These are phyloP conservation scores for Acanthosepion lycidas DNA, from an alignment of 2,888 invertebrate genomes.

Conservation along the genomic window DNA sequence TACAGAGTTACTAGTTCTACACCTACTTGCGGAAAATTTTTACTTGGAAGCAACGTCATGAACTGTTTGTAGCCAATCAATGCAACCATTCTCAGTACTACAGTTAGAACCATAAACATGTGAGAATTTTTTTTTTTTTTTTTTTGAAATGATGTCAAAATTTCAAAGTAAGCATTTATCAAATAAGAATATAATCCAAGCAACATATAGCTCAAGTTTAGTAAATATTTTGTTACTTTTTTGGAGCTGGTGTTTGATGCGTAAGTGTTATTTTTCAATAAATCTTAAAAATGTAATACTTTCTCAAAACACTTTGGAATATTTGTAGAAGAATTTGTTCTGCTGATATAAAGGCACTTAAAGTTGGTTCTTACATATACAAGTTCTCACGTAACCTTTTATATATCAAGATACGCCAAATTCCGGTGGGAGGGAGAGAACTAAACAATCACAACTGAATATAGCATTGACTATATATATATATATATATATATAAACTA, in stretches of 20 bases:
- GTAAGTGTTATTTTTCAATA: neutral
- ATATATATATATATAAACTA: too few species aligned
- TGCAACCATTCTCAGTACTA: neutral
- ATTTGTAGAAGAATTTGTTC: too few species aligned
- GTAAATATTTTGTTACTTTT: neutral
- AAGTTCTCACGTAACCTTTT: too few species aligned
- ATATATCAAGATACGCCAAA: too few species aligned
- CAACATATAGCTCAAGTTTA: neutral
- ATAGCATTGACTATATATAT: too few species aligned
- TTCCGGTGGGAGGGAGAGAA: too few species aligned
- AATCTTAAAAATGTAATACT: neutral
- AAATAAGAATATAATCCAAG: neutral
- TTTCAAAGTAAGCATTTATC: neutral
- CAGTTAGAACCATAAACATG: neutral
- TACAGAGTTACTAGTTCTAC: neutral
- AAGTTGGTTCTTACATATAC: too few species aligned
- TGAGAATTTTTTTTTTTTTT: neutral
- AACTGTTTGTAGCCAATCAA: neutral
- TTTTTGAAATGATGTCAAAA: neutral
- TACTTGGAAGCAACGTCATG: neutral
- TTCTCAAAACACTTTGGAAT: too few species aligned
- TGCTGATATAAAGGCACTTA: too few species aligned
- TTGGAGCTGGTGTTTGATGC: neutral
- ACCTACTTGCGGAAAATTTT: neutral
- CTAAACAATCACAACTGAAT: too few species aligned